Conservation (phyloP, 2,888 invertebrate genomes). For the Papilio protenor region DNA sequence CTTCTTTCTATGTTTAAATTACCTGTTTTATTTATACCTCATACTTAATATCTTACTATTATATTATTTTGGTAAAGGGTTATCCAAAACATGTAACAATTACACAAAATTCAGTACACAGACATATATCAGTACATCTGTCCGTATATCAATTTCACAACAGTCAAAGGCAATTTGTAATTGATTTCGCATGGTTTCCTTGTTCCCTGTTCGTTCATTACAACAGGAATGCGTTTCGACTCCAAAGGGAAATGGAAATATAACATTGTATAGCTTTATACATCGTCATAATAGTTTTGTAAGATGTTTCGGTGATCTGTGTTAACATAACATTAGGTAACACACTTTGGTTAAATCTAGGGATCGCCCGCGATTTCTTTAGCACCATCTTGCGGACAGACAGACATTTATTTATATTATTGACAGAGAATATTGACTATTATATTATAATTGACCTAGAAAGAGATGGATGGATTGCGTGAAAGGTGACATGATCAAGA, state of each 20-base stretch:
- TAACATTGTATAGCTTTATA: background rate
- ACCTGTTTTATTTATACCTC: too few species aligned
- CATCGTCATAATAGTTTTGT: background rate
- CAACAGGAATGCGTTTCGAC: background rate
- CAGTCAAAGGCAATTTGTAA: slow-evolving; percentile 17
- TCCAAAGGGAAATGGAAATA: background rate
- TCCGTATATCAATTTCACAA: slow-evolving; percentile 2
- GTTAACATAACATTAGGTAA: background rate
- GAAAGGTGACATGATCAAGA: too few species aligned
- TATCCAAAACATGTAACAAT: background rate
- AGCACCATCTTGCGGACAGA: too few species aligned
- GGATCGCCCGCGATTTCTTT: too few species aligned
- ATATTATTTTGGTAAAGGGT: too few species aligned
- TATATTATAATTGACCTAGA: too few species aligned
- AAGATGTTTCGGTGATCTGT: background rate
- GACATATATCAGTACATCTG: background rate
- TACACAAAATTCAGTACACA: background rate
- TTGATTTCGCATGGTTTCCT: background rate
- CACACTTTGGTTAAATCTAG: too few species aligned
- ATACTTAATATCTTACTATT: too few species aligned
- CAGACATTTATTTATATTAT: too few species aligned
- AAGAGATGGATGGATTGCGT: too few species aligned
- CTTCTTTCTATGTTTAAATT: too few species aligned
- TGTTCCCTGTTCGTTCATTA: slow-evolving; percentile 13
- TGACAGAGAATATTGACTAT: too few species aligned